Evolutionary conservation across 2,113 vertebrate genomes (phyloP).

Genomic region (Danionella cerebrum): DNA sequence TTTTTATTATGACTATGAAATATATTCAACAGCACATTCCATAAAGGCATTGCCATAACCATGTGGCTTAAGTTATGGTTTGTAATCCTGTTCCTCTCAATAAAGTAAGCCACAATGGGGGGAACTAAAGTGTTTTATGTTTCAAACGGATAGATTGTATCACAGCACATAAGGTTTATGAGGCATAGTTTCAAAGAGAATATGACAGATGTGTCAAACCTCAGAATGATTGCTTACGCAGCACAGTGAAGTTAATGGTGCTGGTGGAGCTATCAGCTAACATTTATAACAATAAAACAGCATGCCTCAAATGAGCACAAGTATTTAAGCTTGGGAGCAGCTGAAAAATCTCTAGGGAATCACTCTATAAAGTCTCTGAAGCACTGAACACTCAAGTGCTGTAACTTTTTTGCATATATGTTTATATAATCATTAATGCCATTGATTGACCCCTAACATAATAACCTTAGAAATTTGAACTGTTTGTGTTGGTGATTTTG

Average conservation of each 20-base stretch:
- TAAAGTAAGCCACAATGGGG: constrained; percentile 7
- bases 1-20: constrained; percentile 19
- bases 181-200: neutral
- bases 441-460: too few relatives aligned
- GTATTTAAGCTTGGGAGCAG: neutral
- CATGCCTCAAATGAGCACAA: constrained; percentile 1
- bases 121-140: neutral
- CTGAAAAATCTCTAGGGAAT: neutral
- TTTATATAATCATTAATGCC: too few relatives aligned
- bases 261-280: constrained; percentile 3
- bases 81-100: neutral
- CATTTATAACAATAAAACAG: constrained; percentile 12
- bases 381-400: too few relatives aligned
- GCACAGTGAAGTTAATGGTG: constrained; percentile 30
- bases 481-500: too few relatives aligned
- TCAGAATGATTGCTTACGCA: constrained; percentile 19
- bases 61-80: constrained; percentile 19
- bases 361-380: too few relatives aligned
- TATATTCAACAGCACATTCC: constrained; percentile 34
- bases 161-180: neutral
- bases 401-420: too few relatives aligned
- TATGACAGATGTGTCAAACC: constrained; percentile 27
- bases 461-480: too few relatives aligned
- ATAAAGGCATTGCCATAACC: constrained; percentile 31
- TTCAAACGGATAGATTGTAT: neutral